Conservation (phyloP, 1,140 invertebrate genomes). For the Trigoniulus corallinus region DNA sequence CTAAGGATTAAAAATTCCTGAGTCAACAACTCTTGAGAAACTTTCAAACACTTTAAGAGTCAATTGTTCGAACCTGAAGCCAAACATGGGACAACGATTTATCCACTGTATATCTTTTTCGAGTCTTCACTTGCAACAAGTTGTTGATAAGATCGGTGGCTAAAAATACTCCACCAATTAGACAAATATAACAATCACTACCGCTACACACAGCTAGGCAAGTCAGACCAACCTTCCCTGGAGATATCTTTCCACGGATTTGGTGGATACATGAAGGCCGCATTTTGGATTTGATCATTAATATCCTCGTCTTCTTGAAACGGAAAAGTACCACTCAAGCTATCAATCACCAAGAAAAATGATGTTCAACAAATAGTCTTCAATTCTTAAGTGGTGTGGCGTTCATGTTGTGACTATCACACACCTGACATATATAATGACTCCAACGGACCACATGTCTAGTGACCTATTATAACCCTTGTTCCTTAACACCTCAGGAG, state of each 20-base stretch:
- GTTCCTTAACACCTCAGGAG: conserved; percentile 94
- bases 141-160: conserved; percentile 97
- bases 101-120: conserved; percentile 91
- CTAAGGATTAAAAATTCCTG: conserved; percentile 27
- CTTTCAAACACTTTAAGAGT: too few species aligned
- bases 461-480: conserved; percentile 97
- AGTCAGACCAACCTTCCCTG: conserved; percentile 52
- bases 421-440: conserved; percentile 79
- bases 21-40: neutral
- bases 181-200: conserved; percentile 4
- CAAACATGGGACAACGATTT: conserved; percentile 88
- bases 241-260: conserved; percentile 97
- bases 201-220: neutral
- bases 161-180: conserved; percentile 29
- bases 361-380: conserved; percentile 8
- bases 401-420: too few species aligned
- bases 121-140: conserved; percentile 93
- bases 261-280: conserved; percentile 98
- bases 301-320: conserved; percentile 99
- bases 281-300: conserved; percentile 98
- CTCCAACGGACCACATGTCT: conserved; percentile 99
- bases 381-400: too few species aligned
- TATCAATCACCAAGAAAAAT: conserved; percentile 27
- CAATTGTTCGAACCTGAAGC: too few species aligned
- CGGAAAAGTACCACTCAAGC: conserved; percentile 91